Conservation (phyloP, 2,888 invertebrate species). For the Cheilosia soror region DNA sequence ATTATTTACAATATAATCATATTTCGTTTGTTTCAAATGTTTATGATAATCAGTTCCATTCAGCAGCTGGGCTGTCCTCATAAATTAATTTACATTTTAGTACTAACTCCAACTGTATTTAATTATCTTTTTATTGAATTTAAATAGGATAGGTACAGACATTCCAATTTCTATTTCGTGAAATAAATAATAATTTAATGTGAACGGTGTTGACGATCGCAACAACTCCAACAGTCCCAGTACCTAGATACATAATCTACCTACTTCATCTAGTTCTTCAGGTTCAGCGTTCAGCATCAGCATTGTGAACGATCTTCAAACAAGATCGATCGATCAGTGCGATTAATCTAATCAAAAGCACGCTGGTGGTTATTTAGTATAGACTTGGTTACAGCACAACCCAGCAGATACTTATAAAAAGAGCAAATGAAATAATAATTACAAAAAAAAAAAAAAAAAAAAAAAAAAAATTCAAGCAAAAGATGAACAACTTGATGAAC, state of each 20-base stretch:
- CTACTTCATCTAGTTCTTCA: conserved; percentile 60
- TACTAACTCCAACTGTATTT: conserved; percentile 32
- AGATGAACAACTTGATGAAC: conserved; percentile 71
- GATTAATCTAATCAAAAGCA: conserved; percentile 72
- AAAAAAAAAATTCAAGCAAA: conserved; percentile 25
- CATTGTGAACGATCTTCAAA: conserved; percentile 49
- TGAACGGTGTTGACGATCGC: conserved; percentile 22
- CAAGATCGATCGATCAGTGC: conserved; percentile 58
- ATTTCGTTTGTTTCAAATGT: background rate
- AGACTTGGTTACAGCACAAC: conserved; percentile 53
- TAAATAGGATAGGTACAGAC: conserved; percentile 64
- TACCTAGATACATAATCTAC: conserved; percentile 1
- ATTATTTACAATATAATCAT: conserved; percentile 26
- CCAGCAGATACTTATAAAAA: conserved; percentile 24
- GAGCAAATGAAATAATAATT: conserved; percentile 25
- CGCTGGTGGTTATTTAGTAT: conserved; percentile 54
- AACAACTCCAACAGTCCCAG: conserved; percentile 7
- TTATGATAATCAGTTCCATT: conserved; percentile 37
- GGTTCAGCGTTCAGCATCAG: background rate
- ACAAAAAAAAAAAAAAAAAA: conserved; percentile 10
- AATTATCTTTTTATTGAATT: conserved; percentile 70
- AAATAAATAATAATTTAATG: conserved; percentile 61
- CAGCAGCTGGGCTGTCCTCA: conserved; percentile 51
- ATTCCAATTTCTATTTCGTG: conserved; percentile 67
- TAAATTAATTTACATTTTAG: conserved; percentile 52